Evolutionary conservation across 2,888 invertebrate species (phyloP).

Genomic region (Tetropium fuscum): DNA sequence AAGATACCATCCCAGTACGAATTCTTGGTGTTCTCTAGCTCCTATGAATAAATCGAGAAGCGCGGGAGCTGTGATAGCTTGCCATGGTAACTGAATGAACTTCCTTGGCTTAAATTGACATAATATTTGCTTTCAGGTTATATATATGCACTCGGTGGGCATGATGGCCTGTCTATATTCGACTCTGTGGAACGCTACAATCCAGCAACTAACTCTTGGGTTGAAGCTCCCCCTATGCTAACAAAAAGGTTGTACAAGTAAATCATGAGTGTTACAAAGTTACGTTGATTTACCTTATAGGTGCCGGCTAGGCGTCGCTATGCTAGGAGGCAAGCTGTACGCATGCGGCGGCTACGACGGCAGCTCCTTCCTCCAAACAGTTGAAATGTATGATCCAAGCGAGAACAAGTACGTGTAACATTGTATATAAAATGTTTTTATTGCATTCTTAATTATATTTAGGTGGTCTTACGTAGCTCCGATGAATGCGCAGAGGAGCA

Average conservation of each 20-base stretch:
- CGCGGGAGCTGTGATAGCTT: constrained; percentile 65
- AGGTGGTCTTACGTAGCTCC: constrained; percentile 82
- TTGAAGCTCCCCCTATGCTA: constrained; percentile 81
- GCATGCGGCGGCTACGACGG: constrained; percentile 91
- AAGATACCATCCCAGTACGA: constrained; percentile 80
- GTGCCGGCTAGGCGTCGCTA: constrained; percentile 86
- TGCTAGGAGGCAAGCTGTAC: constrained; percentile 84
- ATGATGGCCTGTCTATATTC: constrained; percentile 89
- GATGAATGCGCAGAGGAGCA: constrained; percentile 85
- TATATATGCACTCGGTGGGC: constrained; percentile 87
- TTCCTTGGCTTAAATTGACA: constrained; percentile 1
- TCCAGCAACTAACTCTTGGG: constrained; percentile 80
- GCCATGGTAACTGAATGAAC: constrained; percentile 56
- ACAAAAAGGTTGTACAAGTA: constrained; percentile 75
- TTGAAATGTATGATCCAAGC: constrained; percentile 83
- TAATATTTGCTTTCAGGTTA: constrained; percentile 69
- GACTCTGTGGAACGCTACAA: constrained; percentile 88
- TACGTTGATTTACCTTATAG: too few relatives aligned
- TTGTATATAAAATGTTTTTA: constrained; percentile 27
- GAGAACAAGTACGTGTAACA: constrained; percentile 70
- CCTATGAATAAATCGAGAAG: constrained; percentile 75
- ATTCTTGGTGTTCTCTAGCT: constrained; percentile 80
- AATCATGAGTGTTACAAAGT: too few relatives aligned
- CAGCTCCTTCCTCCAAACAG: constrained; percentile 82
- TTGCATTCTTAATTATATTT: too few relatives aligned